A percentile compares a stretch with the other conserved stretches of the same genome.
phyloP scores from a whole-genome alignment of 53 echinoderm and acorn worm genomes.

The Glandiceps talaboti region DNA sequence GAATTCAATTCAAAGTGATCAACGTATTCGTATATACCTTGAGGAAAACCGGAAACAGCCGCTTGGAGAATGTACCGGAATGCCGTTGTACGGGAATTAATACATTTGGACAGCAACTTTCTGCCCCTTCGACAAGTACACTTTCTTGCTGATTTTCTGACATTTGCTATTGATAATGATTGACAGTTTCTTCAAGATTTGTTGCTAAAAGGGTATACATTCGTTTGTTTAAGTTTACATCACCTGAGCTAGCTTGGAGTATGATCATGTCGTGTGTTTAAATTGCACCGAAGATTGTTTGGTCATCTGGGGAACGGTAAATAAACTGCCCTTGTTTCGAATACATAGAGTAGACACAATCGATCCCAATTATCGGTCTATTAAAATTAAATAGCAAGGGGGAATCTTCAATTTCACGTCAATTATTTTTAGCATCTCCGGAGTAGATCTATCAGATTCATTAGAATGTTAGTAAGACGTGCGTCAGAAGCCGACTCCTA shows the following conservation, averaged over 20 bases:
- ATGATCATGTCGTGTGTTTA: neutral
- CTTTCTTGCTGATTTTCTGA: too few relatives aligned
- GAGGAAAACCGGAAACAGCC: too few relatives aligned
- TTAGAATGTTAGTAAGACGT: too few relatives aligned
- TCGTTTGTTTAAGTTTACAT: neutral
- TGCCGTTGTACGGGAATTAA: too few relatives aligned
- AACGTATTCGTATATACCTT: too few relatives aligned
- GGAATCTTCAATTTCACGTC: neutral
- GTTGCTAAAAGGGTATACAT: neutral
- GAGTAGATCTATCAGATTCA: too few relatives aligned
- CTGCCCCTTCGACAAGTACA: too few relatives aligned
- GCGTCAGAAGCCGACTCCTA: too few relatives aligned
- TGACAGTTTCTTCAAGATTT: neutral
- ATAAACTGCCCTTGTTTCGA: neutral
- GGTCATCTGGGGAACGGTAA: neutral
- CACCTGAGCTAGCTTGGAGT: neutral
- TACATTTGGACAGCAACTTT: too few relatives aligned
- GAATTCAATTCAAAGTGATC: too few relatives aligned
- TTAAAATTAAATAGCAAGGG: neutral
- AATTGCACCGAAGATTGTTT: neutral
- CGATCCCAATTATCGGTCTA: neutral
- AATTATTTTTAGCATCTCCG: neutral
- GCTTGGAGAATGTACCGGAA: too few relatives aligned
- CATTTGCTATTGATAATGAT: neutral
- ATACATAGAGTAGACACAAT: neutral